Conservation (phyloP, 1,140 invertebrate genomes). For the Spodoptera litura region DNA sequence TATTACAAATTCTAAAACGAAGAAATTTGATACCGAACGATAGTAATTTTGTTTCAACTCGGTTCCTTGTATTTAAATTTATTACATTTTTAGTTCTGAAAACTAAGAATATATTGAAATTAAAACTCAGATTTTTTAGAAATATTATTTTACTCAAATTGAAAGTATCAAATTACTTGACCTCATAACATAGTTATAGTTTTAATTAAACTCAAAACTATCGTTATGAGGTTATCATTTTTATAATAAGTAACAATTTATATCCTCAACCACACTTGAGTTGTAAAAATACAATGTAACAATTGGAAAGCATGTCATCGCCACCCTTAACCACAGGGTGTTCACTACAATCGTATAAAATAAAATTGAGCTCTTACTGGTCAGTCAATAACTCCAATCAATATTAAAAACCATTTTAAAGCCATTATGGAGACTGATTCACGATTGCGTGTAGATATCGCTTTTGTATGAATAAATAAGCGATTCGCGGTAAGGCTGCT, state of each 20-base stretch:
- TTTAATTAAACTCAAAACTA: no score
- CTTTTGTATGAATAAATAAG: conserved; percentile 48
- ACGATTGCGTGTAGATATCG: conserved; percentile 46
- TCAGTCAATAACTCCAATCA: conserved; percentile 37
- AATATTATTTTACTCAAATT: no score
- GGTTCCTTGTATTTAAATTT: no score
- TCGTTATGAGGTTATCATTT: no score
- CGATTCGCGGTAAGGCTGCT: conserved; percentile 40
- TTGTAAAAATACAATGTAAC: no score
- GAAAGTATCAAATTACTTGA: no score
- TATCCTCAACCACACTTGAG: no score
- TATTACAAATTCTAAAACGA: conserved; percentile 12
- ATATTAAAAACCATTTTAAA: conserved; percentile 49
- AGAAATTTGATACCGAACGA: neutral
- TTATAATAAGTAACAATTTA: no score
- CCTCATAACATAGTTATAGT: no score
- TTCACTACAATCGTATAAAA: conserved; percentile 4
- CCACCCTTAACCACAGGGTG: neutral
- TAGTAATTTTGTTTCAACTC: neutral
- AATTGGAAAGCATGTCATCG: neutral
- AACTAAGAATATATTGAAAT: no score
- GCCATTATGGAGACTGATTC: conserved; percentile 42
- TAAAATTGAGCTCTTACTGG: conserved; percentile 26
- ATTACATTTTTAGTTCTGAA: no score
- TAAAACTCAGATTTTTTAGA: no score